Base-by-base conservation (phyloP, 2,888 invertebrate species). In the Muscina levida region DNA sequence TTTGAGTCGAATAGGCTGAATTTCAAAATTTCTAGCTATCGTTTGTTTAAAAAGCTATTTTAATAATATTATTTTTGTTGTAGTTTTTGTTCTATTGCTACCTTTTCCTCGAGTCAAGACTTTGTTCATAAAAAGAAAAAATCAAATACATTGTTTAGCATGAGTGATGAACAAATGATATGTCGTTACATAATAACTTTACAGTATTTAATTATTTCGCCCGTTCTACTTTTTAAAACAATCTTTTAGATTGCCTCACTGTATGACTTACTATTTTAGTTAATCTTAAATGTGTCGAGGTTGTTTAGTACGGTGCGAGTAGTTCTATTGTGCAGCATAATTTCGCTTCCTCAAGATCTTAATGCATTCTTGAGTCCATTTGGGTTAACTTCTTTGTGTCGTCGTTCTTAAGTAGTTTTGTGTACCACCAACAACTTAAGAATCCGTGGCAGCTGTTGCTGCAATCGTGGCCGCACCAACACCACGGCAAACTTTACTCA, bases 331-430 rank as follows among this genome's bases (percentile, higher is more conserved):
- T 48, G 13, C 17, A 51, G 11, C 2, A 67, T 3, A 15, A 31
- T 37, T 59, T 59, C 15, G 13, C n/a, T 56, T 42, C 42, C 17
- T 3, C 31, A 22, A 31, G 31, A 5, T 31, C 31, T 31, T 31
- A 31, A 31, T 31, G 31, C 31, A 5, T 19, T 22, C 59, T 17
- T 39, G 22, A 39, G 62, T 42, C 42, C 46, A 53, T 70, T 51
- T 42, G 8, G 46, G 26, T 8, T 37, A 73, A 86, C 87, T 85
- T 84, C 85, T 87, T 31, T 86, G 87, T 87, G 86, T 85, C 86
- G 84, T 86, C 86, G 84, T 86, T 56, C 39, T 19, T 42, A 75
- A 42, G 46, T 59, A 44, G 46, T 68, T 59, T 24, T 37, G 53
- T 15, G 17, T 22, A 22, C 15, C 57, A 62, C 24, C 51, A 11